Conservation (phyloP, 2,888 invertebrate species). For the Polyommatus icarus region DNA sequence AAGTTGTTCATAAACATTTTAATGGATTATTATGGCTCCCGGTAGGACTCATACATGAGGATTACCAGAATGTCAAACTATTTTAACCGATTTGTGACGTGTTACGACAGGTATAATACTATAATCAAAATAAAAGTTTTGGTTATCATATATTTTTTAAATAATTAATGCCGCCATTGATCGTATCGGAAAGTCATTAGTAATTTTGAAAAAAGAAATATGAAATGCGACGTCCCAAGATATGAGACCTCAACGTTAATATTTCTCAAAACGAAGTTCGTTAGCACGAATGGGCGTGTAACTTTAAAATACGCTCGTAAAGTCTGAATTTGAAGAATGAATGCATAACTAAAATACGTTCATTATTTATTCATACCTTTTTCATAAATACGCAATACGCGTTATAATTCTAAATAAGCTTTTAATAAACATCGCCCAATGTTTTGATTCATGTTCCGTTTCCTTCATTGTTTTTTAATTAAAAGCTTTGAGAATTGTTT, state of each 20-base stretch:
- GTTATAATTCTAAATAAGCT: slow-evolving; percentile 16
- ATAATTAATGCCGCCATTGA: no score
- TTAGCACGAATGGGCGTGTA: slow-evolving; percentile 25
- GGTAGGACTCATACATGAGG: no score
- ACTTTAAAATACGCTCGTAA: slow-evolving; percentile 20
- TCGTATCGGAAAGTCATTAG: background rate
- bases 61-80: no score
- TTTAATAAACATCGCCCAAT: background rate
- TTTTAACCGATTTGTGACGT: no score
- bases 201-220: background rate
- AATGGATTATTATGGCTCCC: no score
- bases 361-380: slow-evolving; percentile 22
- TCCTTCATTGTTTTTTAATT: slow-evolving; percentile 14
- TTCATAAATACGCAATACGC: background rate
- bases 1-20: no score
- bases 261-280: slow-evolving; percentile 29
- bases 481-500: background rate
- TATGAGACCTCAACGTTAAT: background rate
- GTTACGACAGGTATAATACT: no score
- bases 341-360: slow-evolving; percentile 18
- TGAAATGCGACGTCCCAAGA: background rate
- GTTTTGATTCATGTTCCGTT: slow-evolving; percentile 7
- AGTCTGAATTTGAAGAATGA: slow-evolving; percentile 29
- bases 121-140: no score
- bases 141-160: no score